Base-by-base conservation (phyloP, 2,888 invertebrate genomes). In the Drosophila seclusa region DNA sequence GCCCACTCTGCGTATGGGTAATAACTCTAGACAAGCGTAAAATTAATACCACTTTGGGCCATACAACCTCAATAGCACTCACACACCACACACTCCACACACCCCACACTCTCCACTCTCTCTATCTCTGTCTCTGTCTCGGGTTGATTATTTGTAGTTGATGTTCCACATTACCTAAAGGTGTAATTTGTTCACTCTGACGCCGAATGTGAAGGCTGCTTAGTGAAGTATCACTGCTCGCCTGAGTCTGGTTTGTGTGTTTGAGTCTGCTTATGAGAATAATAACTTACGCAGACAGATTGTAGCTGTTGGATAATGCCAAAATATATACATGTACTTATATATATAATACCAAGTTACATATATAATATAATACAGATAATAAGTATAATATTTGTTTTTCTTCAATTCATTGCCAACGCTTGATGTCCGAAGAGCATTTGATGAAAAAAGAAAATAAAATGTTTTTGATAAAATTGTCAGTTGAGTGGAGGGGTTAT, bases 21-120 rank as follows among this genome's bases (percentile, higher is more conserved):
- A 86, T 86, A 86, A 84, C 88, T 87, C 89, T 84, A 89, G 90
- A 84, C 85, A 89, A 87, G 85, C 85, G 88, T 87, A 89, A 86
- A 86, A 89, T 87, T 89, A 85, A 87, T 82, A 82, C 73, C 80
- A 74, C 85, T 86, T 82, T 73, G 73, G 82, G 85, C 80, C 64
- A 61, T 69, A 71, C 62, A 71, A 66, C 68, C 70, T 79, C 81
- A 79, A 81, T 74, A 70, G 42, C 34, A 48, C n/a, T 10, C 42
- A 10, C 38, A 2, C 21, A 21, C 52, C 6, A 13, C 32, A 6
- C 11, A 38, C 45, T 31, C 3, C 38, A 31, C 27, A 18, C 10
- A 8, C 21, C 1, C 7, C 8, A 4, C 18, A 4, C 27, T 49
- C 8, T 29, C 13, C 31, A 31, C 10, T 31, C 31, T 10, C 31